Conservation (phyloP, 1,140 invertebrate species). For the Hyposmocoma kahamanoa region DNA sequence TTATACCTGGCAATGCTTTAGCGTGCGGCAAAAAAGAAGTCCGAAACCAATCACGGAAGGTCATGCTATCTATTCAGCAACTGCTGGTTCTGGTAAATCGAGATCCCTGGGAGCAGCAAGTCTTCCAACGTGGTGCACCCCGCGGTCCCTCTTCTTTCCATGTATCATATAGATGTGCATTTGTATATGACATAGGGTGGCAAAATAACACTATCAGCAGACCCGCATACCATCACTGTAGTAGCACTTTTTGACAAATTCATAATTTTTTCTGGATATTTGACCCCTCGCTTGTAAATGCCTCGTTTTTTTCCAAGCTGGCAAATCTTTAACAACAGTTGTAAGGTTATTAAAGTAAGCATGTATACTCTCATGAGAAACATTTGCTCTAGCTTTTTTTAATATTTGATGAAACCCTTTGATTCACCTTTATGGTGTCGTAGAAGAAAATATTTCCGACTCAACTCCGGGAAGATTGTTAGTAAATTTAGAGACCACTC, state of each 20-base stretch:
- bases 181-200: neutral
- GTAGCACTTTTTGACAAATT: constrained; percentile 3
- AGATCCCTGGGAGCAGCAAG: too few species aligned
- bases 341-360: neutral
- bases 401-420: neutral
- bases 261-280: neutral
- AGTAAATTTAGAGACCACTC: neutral
- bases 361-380: neutral
- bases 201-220: constrained; percentile 1
- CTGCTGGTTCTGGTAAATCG: too few species aligned
- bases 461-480: too few species aligned
- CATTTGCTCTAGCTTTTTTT: constrained; percentile 2
- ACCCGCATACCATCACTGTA: constrained; percentile 4
- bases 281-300: constrained; percentile 4
- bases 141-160: too few species aligned
- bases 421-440: neutral
- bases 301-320: constrained; percentile 2
- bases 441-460: constrained; percentile 1
- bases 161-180: too few species aligned
- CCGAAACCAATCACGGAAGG: too few species aligned
- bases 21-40: too few species aligned
- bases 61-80: too few species aligned
- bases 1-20: too few species aligned
- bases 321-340: constrained; percentile 5
- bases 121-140: too few species aligned